These are phyloP conservation scores for Schrankia costaestrigalis DNA, from an alignment of 2,888 invertebrate genomes.

Conservation along the genomic window DNA sequence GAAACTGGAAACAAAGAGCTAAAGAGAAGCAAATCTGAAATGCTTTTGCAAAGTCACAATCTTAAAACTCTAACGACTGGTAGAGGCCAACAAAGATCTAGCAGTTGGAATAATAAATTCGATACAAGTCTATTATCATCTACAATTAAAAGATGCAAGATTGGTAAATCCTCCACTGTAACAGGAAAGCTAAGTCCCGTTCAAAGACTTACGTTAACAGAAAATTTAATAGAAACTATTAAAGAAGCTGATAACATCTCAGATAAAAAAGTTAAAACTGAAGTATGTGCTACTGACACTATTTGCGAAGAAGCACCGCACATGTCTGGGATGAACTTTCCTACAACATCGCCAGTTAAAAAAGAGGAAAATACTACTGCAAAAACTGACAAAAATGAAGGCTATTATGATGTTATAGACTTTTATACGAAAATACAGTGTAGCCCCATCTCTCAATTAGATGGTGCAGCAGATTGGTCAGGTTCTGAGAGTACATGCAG, in stretches of 20 bases:
- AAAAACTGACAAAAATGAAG: slow-evolving; percentile 66
- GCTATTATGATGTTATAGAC: slow-evolving; percentile 74
- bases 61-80: slow-evolving; percentile 73
- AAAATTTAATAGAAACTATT: slow-evolving; percentile 57
- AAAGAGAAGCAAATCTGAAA: slow-evolving; percentile 84
- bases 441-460: slow-evolving; percentile 84
- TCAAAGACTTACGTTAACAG: slow-evolving; percentile 52
- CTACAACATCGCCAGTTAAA: slow-evolving; percentile 61
- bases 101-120: slow-evolving; percentile 86
- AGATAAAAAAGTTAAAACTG: slow-evolving; percentile 63
- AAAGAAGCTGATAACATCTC: slow-evolving; percentile 53
- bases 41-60: slow-evolving; percentile 74
- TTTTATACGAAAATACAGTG: slow-evolving; percentile 78
- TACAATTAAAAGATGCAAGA: slow-evolving; percentile 85
- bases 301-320: slow-evolving; percentile 67
- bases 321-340: slow-evolving; percentile 69
- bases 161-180: slow-evolving; percentile 69
- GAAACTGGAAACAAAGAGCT: slow-evolving; percentile 79
- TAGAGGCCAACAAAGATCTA: slow-evolving; percentile 83
- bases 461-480: slow-evolving; percentile 85
- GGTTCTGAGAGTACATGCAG: slow-evolving; percentile 77
- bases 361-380: slow-evolving; percentile 57
- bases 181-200: slow-evolving; percentile 70
- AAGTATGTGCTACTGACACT: slow-evolving; percentile 42
- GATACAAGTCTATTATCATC: slow-evolving; percentile 81